phyloP scores from a whole-genome alignment of 1,140 invertebrate species.

The Drosophila subpulchrella region DNA sequence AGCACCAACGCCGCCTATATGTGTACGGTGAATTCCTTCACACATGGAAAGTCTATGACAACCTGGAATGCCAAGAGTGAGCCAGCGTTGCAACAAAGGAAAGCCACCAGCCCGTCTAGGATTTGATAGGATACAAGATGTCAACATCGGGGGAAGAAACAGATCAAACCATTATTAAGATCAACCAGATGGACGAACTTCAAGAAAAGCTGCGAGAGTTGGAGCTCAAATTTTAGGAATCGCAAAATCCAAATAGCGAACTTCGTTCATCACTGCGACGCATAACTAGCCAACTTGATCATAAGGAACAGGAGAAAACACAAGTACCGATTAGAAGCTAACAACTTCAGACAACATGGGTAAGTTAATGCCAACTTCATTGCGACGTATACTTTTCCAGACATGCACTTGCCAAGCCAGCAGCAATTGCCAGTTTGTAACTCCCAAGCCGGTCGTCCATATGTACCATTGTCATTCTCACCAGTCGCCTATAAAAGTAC shows the following conservation, averaged over 20 bases:
- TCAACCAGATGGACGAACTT: background rate
- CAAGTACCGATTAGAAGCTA: background rate
- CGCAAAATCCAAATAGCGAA: conserved; percentile 1
- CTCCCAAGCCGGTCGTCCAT: background rate
- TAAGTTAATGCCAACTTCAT: background rate
- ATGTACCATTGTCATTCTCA: background rate
- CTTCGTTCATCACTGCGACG: background rate
- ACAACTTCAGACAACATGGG: background rate
- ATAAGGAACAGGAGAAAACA: background rate
- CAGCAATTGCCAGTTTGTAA: background rate
- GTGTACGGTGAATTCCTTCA: too few species aligned
- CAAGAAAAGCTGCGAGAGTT: background rate
- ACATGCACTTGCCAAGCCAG: background rate
- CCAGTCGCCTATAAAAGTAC: background rate
- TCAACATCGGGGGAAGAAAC: background rate
- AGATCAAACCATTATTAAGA: background rate
- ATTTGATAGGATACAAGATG: background rate
- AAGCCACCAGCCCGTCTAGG: background rate
- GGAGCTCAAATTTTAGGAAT: background rate
- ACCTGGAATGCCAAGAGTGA: too few species aligned
- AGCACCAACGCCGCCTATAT: too few species aligned
- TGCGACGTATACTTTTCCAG: background rate
- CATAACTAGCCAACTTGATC: background rate
- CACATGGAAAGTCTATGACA: too few species aligned
- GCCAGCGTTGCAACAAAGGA: background rate